A percentile compares a stretch with the other conserved stretches of the same genome.
These are phyloP conservation scores for Andrena flavipes DNA, from an alignment of 2,888 invertebrate species.

Conservation along the genomic window DNA sequence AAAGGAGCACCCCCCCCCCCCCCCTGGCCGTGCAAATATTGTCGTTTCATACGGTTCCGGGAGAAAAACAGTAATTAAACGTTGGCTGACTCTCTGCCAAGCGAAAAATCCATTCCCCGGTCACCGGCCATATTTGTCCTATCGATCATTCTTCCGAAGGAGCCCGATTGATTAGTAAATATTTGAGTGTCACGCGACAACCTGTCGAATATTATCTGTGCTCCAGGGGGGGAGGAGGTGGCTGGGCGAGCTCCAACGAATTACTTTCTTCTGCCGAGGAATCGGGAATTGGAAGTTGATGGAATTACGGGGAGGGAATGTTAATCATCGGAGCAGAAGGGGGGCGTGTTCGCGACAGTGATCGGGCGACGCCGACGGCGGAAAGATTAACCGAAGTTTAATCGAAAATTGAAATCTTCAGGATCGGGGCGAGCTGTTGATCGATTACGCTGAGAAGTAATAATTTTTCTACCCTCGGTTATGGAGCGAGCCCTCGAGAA, in stretches of 20 bases:
- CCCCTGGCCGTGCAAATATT: slow-evolving; percentile 26
- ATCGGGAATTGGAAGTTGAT: no score
- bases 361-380: not conserved
- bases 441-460: slow-evolving; percentile 1
- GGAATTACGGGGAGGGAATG: not conserved
- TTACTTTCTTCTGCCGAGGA: not conserved
- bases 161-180: slow-evolving; percentile 10
- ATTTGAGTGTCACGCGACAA: slow-evolving; percentile 3
- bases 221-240: not conserved
- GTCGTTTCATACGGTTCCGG: slow-evolving; percentile 27
- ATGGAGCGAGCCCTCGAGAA: not conserved
- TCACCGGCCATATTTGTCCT: not conserved
- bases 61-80: slow-evolving; percentile 34
- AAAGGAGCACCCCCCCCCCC: not conserved
- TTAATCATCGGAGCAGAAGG: not conserved
- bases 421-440: not conserved
- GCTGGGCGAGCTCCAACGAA: not conserved
- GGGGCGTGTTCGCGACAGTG: not conserved
- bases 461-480: not conserved
- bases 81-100: not conserved
- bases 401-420: slow-evolving; percentile 8
- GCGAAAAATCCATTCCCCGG: not conserved
- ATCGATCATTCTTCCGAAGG: slow-evolving; percentile 18
- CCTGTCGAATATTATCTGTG: not conserved
- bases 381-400: slow-evolving; percentile 10